Evolutionary conservation across 1,140 invertebrate species (phyloP), one percentile per base, ranked within the genome.

Genomic region (Scaptomyza graminum): DNA sequence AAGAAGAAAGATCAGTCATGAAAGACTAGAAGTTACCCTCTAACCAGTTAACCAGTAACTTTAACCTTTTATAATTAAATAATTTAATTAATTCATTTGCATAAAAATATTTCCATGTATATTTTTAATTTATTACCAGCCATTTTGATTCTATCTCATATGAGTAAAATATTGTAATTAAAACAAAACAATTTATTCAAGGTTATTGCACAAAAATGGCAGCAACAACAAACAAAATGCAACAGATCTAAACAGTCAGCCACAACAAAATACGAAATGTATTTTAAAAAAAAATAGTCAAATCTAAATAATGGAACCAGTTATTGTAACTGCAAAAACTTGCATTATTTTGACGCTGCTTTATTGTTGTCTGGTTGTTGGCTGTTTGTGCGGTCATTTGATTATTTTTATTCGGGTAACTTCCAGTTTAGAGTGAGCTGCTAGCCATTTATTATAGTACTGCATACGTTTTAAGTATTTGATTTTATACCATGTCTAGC

Each of bases 351-450:
- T 57, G 18, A 57, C 47, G 60, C 47, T 54, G 43, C 13, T 31
- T 28, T 57, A 39, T 37, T 50, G 31, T 50, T 67, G 56, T 71
- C 49, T 16, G 50, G 25, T 25, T 25, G 28, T 31, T 31, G 28
- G 5, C 22, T 57, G 60, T 67, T 71, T 59, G 59, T 63, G 67
- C 78, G 61, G 79, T 87, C 78, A 87, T 87, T 87, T 76, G 71
- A 79, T 62, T 88, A 69, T 79, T 85, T 80, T 66, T 77, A 85
- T 85, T 85, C 77, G 77, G 81, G 74, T 69, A 81, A 81, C 74
- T 85, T 80, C 81, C 77, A 85, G 76, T 85, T 85, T 71, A 66
- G 65, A 79, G 80, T 76, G 39, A 25, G 66, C 68, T 62, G 55
- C 54, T 59, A 76, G 60, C 65, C 78, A 74, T 73, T 76, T 76